Conservation (phyloP, 92 coral and sea anemone species). For the Umimayanthus kanabou region DNA sequence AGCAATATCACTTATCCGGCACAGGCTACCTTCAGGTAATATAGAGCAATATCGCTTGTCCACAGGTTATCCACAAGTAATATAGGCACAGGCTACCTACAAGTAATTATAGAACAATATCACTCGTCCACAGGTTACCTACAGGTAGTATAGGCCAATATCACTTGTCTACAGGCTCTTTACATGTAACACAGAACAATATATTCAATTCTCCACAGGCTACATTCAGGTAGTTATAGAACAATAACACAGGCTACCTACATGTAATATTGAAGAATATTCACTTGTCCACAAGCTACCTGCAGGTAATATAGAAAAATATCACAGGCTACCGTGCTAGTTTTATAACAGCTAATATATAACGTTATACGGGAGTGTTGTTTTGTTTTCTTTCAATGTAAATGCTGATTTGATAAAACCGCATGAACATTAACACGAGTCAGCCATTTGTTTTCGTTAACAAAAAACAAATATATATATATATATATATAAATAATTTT, state of each 20-base stretch:
- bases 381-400: background rate
- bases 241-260: too few relatives aligned
- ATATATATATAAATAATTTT: too few relatives aligned
- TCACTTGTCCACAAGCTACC: slow-evolving; percentile 27
- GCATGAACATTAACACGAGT: background rate
- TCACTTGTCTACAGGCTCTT: background rate
- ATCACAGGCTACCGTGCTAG: background rate
- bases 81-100: background rate
- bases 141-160: background rate
- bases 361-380: too few relatives aligned
- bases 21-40: slow-evolving; percentile 33
- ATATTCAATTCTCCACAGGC: background rate
- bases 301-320: background rate
- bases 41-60: background rate
- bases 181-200: background rate
- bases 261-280: background rate
- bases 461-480: background rate
- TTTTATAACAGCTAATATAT: background rate
- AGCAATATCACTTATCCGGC: slow-evolving; percentile 1
- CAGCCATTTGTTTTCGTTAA: background rate
- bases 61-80: background rate
- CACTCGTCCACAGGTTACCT: background rate
- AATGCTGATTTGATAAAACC: background rate
- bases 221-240: background rate
- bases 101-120: background rate